Conservation (phyloP, 2,888 invertebrate genomes). For the Eupithecia insigniata region DNA sequence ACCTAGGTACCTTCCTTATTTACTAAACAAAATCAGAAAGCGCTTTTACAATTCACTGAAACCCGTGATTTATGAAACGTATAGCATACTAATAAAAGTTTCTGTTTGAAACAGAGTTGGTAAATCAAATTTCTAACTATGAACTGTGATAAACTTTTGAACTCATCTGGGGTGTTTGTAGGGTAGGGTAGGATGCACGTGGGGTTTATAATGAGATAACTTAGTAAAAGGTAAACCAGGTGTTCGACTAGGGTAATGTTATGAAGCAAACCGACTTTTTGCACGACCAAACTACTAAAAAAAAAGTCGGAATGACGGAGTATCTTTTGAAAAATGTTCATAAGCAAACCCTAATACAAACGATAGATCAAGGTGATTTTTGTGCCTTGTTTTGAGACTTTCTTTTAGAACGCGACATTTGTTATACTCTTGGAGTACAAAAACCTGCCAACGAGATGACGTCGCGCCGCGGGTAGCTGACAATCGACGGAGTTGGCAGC, state of each 20-base stretch:
- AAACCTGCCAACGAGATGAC: background rate
- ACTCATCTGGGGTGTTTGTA: background rate
- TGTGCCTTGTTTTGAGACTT: too few species aligned
- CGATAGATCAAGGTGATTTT: too few species aligned
- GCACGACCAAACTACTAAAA: background rate
- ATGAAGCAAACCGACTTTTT: background rate
- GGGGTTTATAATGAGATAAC: conserved; percentile 2
- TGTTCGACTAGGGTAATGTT: background rate
- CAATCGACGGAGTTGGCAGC: background rate
- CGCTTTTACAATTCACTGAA: background rate
- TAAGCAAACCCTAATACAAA: too few species aligned
- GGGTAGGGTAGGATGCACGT: background rate
- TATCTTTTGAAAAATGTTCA: background rate
- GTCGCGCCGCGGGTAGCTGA: background rate
- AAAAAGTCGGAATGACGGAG: background rate
- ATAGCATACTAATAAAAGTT: background rate
- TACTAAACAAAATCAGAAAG: background rate
- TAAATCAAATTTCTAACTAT: background rate
- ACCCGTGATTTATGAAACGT: background rate
- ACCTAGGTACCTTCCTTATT: too few species aligned
- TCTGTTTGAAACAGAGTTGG: background rate
- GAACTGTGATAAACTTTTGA: background rate
- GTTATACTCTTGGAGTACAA: background rate
- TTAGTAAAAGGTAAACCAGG: background rate
- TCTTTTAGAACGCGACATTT: too few species aligned